Evolutionary conservation across 2,888 invertebrate genomes (phyloP).

Genomic region (Eurois occulta): DNA sequence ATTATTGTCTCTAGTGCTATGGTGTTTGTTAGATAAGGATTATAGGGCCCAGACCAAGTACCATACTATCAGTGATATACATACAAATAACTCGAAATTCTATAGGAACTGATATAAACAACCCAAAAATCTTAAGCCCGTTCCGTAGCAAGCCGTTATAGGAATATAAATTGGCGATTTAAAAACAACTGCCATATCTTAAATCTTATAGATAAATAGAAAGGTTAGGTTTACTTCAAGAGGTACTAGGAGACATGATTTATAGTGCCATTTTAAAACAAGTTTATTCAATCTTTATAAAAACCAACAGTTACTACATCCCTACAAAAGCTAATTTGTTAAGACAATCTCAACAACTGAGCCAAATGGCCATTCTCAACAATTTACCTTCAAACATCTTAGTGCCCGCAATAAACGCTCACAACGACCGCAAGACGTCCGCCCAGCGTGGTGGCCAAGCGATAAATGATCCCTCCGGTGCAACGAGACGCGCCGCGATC

Average conservation of each 20-base stretch:
- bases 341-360: slow-evolving; percentile 30
- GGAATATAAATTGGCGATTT: not conserved
- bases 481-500: slow-evolving; percentile 79
- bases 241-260: not conserved
- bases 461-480: slow-evolving; percentile 81
- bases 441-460: slow-evolving; percentile 73
- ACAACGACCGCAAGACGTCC: slow-evolving; percentile 78
- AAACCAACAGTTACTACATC: not conserved
- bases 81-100: not conserved
- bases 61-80: not conserved
- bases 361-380: slow-evolving; percentile 45
- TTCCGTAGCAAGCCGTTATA: not conserved
- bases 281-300: not conserved
- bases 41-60: not conserved
- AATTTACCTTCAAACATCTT: slow-evolving; percentile 57
- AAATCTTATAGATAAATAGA: not conserved
- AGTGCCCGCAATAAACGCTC: slow-evolving; percentile 75
- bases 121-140: not conserved
- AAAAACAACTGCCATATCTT: not conserved
- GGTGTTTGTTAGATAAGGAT: not conserved
- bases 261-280: not conserved
- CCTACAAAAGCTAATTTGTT: slow-evolving; percentile 14
- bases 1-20: slow-evolving; percentile 43
- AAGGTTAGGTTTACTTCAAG: not conserved
- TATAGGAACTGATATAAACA: not conserved